Evolutionary conservation across 2,113 vertebrate species (phyloP).

Genomic region (Theropithecus gelada): DNA sequence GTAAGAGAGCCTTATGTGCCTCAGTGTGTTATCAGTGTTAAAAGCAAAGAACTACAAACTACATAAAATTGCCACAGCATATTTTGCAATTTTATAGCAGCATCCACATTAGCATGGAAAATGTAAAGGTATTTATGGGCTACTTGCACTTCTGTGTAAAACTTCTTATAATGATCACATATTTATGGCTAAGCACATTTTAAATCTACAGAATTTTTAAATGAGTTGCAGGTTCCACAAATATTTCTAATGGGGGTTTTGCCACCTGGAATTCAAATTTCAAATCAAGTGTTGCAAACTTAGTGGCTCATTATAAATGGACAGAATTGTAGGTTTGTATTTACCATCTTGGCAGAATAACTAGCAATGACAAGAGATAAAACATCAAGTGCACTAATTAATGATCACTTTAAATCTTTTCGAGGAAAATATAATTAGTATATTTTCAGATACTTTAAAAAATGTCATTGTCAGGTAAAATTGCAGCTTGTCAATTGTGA

Average conservation of each 20-base stretch:
- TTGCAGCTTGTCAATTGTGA: conserved; percentile 1
- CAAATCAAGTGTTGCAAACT: not conserved
- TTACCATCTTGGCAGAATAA: conserved; percentile 37
- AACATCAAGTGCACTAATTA: conserved; percentile 27
- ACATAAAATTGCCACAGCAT: not conserved
- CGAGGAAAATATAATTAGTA: conserved; percentile 25
- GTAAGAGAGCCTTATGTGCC: not conserved
- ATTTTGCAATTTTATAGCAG: conserved; percentile 38
- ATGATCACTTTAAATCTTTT: conserved; percentile 45
- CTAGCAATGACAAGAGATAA: not conserved
- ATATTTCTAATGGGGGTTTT: conserved; percentile 48
- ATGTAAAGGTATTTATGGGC: conserved; percentile 17
- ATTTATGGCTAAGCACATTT: conserved; percentile 40
- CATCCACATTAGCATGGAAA: conserved; percentile 26
- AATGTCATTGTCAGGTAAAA: conserved; percentile 50
- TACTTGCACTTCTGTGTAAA: conserved; percentile 29
- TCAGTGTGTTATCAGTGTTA: not conserved
- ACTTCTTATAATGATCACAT: not conserved
- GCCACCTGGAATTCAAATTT: conserved; percentile 46
- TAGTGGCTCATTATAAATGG: not conserved
- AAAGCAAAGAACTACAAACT: conserved; percentile 16
- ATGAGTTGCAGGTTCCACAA: conserved; percentile 16
- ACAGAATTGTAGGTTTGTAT: not conserved
- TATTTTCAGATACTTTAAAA: conserved; percentile 43
- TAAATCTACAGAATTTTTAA: conserved; percentile 43